Conservation (phyloP, 2,888 invertebrate species). For the Cantharis lateralis region DNA sequence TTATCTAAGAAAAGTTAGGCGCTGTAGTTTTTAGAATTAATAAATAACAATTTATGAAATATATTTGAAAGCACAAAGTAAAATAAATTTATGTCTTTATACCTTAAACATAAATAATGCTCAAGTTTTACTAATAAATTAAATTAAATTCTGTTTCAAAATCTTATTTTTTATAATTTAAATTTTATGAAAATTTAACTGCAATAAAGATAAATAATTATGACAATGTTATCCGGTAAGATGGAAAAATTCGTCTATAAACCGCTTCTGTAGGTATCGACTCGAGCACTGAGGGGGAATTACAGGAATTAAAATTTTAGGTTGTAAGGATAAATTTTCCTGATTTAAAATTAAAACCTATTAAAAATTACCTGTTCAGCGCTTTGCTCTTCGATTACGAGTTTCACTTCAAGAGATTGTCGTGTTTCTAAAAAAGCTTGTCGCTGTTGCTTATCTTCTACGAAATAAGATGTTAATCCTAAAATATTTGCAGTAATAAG, state of each 20-base stretch:
- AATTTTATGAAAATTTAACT: too few species aligned
- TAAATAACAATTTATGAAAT: not conserved
- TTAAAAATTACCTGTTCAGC: conserved; percentile 75
- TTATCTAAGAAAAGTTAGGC: not conserved
- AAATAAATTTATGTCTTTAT: not conserved
- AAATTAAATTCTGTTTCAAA: not conserved
- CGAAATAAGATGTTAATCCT: conserved; percentile 73
- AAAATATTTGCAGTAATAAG: conserved; percentile 74
- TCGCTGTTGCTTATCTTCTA: conserved; percentile 85
- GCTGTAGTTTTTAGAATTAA: not conserved
- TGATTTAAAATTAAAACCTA: not conserved
- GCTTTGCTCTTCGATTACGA: conserved; percentile 91
- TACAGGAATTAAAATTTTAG: not conserved
- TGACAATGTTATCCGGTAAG: too few species aligned
- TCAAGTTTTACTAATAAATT: not conserved
- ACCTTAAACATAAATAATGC: not conserved
- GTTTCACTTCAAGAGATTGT: conserved; percentile 87
- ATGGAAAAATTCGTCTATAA: too few species aligned
- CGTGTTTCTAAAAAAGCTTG: conserved; percentile 88
- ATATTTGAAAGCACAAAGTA: not conserved
- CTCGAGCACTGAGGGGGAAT: too few species aligned
- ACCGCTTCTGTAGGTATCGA: too few species aligned
- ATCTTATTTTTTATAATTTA: too few species aligned
- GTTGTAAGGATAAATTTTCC: not conserved
- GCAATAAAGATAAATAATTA: too few species aligned